phyloP scores from a whole-genome alignment of 2,888 invertebrate genomes.

The Eupithecia pulchellata region DNA sequence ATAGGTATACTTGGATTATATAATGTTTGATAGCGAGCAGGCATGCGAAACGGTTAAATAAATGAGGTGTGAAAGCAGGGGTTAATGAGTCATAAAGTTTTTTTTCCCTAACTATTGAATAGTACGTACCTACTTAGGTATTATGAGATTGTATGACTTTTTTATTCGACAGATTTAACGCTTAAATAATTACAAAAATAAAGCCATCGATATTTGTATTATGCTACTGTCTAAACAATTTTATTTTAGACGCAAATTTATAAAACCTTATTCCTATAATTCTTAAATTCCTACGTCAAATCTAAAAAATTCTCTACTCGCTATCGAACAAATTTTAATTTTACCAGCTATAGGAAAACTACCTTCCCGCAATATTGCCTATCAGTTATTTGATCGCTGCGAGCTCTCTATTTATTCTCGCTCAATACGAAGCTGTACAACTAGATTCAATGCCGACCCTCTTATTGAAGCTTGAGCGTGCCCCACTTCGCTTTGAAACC shows the following conservation, averaged over 20 bases:
- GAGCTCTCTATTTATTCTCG: slow-evolving; percentile 10
- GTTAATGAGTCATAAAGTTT: slow-evolving; percentile 12
- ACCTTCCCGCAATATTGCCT: slow-evolving; percentile 17
- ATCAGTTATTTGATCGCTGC: slow-evolving; percentile 14
- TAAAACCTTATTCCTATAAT: background rate
- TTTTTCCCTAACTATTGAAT: background rate
- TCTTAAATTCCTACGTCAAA: background rate
- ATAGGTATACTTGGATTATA: slow-evolving; percentile 9
- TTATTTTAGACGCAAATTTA: background rate
- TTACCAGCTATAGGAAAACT: background rate
- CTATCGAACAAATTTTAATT: background rate
- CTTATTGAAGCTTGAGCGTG: slow-evolving; percentile 14
- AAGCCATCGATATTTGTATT: background rate
- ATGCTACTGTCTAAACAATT: background rate
- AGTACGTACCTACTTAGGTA: background rate
- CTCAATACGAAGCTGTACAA: slow-evolving; percentile 1
- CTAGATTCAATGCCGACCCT: slow-evolving; percentile 13
- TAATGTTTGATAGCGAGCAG: slow-evolving; percentile 20
- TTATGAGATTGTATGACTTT: background rate
- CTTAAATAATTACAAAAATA: background rate
- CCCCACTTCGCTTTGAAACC: slow-evolving; percentile 13
- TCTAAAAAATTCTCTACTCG: background rate
- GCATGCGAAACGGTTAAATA: slow-evolving; percentile 22
- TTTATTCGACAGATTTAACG: background rate
- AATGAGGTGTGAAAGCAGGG: slow-evolving; percentile 26